Conservation (phyloP, 2,888 invertebrate genomes). For the Platerodrilus igneus region DNA sequence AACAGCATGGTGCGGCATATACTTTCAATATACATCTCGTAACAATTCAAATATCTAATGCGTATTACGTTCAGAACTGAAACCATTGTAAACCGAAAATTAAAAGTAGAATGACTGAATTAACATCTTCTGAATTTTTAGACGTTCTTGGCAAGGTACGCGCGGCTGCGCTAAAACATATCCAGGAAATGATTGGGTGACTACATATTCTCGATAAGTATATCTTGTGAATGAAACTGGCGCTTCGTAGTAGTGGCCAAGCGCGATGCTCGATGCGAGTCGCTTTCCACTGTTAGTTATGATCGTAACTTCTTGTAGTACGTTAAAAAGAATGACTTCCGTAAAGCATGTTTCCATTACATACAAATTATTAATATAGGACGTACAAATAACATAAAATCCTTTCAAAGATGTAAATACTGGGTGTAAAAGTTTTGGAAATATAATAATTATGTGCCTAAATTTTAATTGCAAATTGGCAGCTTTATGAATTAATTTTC, state of each 20-base stretch:
- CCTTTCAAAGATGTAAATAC: constrained; percentile 1
- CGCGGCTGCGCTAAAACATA: constrained; percentile 31
- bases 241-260: constrained; percentile 29
- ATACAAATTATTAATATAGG: too few species aligned
- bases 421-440: too few species aligned
- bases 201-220: constrained; percentile 36
- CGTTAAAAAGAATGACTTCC: constrained; percentile 19
- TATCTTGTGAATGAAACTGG: constrained; percentile 33
- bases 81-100: constrained; percentile 12
- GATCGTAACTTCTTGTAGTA: constrained; percentile 27
- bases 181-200: constrained; percentile 36
- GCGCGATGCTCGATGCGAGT: constrained; percentile 35
- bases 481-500: too few species aligned
- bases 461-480: too few species aligned
- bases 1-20: too few species aligned
- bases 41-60: too few species aligned
- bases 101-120: too few species aligned
- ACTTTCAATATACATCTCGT: too few species aligned
- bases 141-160: constrained; percentile 6
- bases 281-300: constrained; percentile 37
- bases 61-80: too few species aligned
- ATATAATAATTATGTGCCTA: too few species aligned
- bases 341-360: too few species aligned
- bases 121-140: constrained; percentile 5
- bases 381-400: too few species aligned